phyloP scores from a whole-genome alignment of 2,797 vertebrate genomes.

The Spheniscus humboldti region DNA sequence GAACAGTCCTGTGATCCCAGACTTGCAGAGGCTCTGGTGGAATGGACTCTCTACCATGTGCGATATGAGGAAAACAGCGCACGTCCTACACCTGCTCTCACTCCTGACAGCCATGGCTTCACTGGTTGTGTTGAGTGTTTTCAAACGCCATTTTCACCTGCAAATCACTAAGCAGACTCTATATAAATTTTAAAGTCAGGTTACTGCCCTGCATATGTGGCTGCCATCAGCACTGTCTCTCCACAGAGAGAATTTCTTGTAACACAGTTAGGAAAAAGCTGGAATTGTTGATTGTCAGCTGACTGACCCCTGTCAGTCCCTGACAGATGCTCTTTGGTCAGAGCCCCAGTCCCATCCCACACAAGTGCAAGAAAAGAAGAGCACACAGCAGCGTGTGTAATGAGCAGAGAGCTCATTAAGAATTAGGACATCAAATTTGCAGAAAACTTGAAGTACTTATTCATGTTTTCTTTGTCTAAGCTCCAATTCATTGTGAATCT shows the following conservation, averaged over 20 bases:
- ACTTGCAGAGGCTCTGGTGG: neutral
- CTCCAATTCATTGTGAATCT: neutral
- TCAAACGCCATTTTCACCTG: neutral
- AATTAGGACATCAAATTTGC: neutral
- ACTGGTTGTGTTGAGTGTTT: neutral
- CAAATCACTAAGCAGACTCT: neutral
- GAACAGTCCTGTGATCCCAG: neutral
- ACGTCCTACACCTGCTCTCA: neutral
- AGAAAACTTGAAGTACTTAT: neutral
- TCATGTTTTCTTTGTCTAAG: neutral
- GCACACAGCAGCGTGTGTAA: too few relatives aligned
- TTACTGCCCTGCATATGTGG: neutral
- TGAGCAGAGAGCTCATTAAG: neutral
- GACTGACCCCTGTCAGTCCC: too few relatives aligned
- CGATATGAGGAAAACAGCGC: rapidly evolving
- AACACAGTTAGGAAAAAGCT: neutral
- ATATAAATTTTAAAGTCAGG: neutral
- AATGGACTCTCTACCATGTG: too few relatives aligned
- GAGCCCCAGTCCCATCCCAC: neutral
- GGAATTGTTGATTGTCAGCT: neutral
- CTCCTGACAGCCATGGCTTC: neutral
- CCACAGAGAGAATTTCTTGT: neutral
- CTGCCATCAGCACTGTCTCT: neutral
- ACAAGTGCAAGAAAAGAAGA: neutral
- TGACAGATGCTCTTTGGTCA: neutral